A percentile compares a stretch with the other conserved stretches of the same genome.
Conservation (phyloP, 35 echinoderm and acorn worm genomes). For the Amphiura filiformis region DNA sequence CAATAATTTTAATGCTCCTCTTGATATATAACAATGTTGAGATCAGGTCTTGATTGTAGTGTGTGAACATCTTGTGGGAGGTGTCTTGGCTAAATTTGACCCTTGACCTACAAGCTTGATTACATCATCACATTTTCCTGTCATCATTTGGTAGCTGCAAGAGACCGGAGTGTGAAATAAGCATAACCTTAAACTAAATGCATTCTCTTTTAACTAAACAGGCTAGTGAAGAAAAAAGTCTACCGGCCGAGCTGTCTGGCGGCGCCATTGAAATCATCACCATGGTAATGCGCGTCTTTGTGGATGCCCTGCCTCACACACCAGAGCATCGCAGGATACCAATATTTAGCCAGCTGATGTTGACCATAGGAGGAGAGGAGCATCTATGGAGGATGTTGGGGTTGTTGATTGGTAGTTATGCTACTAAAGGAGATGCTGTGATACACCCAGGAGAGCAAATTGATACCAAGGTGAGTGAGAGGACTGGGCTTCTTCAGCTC, state of each 20-base stretch:
- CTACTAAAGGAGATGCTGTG: slow-evolving; percentile 51
- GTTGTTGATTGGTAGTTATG: slow-evolving; percentile 61
- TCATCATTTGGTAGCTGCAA: no score
- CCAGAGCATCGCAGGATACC: slow-evolving; percentile 88
- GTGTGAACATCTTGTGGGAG: no score
- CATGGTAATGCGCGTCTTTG: slow-evolving; percentile 93
- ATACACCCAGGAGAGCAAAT: slow-evolving; percentile 61
- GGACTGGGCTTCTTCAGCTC: not conserved
- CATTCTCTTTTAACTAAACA: no score
- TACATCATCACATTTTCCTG: no score
- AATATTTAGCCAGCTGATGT: slow-evolving; percentile 79
- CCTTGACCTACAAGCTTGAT: no score
- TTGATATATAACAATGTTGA: no score
- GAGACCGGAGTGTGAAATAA: no score
- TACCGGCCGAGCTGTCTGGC: slow-evolving; percentile 34
- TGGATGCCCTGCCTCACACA: slow-evolving; percentile 94
- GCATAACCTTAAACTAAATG: no score
- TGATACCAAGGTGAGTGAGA: slow-evolving; percentile 43
- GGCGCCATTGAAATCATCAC: slow-evolving; percentile 58
- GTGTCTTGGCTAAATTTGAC: no score
- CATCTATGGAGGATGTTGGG: slow-evolving; percentile 79
- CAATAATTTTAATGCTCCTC: no score
- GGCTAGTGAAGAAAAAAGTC: slow-evolving; percentile 62
- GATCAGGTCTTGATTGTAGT: no score
- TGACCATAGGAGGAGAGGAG: slow-evolving; percentile 51